A percentile compares a stretch with the other conserved stretches of the same genome.
phyloP scores from a whole-genome alignment of 2,888 invertebrate species.

The Choristoneura rosaceana region DNA sequence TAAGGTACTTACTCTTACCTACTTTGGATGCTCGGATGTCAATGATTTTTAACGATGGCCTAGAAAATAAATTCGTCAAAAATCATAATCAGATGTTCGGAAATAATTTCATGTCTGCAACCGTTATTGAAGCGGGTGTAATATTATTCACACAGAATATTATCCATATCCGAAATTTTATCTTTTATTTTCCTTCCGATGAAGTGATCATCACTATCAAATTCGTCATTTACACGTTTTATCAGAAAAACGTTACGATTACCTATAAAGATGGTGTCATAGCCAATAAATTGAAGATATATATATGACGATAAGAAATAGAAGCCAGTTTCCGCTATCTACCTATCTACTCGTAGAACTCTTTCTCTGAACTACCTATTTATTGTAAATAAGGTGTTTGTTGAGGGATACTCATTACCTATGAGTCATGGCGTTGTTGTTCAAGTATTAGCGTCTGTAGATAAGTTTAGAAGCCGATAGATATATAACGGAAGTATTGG shows the following conservation, averaged over 20 bases:
- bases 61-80: too few relatives aligned
- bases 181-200: too few relatives aligned
- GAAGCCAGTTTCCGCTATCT: not conserved
- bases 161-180: too few relatives aligned
- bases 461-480: constrained; percentile 21
- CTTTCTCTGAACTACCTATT: constrained; percentile 1
- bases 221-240: not conserved
- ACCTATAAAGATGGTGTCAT: constrained; percentile 8
- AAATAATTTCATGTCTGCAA: too few relatives aligned
- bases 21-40: too few relatives aligned
- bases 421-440: constrained; percentile 17
- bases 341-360: not conserved
- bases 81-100: too few relatives aligned
- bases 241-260: not conserved
- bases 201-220: not conserved
- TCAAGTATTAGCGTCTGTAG: not conserved
- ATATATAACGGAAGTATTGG: constrained; percentile 22
- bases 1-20: too few relatives aligned
- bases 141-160: too few relatives aligned
- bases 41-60: too few relatives aligned
- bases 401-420: not conserved
- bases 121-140: too few relatives aligned
- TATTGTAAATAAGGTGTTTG: constrained; percentile 12
- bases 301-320: not conserved
- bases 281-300: not conserved